Conservation (phyloP, 2,113 vertebrate genomes). For the Cyprinodon variegatus region DNA sequence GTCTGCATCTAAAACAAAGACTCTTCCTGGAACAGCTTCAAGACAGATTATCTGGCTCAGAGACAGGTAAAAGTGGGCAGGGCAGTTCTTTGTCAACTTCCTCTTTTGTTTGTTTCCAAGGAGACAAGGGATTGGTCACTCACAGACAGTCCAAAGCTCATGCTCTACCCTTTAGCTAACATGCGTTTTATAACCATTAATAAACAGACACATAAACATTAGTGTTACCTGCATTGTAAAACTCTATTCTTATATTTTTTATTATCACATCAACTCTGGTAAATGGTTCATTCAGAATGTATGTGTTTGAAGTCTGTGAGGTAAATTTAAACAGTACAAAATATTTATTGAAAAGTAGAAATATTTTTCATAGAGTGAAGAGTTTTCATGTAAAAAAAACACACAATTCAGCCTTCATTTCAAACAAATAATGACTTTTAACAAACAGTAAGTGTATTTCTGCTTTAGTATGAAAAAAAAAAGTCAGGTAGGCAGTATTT, state of each 20-base stretch:
- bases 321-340: conserved; percentile 27
- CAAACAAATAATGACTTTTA: neutral
- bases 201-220: neutral
- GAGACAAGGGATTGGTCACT: conserved; percentile 48
- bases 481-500: conserved; percentile 4
- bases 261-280: neutral
- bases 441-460: neutral
- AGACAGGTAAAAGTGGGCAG: conserved; percentile 70
- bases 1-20: conserved; percentile 19
- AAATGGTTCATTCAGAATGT: neutral
- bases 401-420: conserved; percentile 3
- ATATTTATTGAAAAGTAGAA: conserved; percentile 39
- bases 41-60: conserved; percentile 31
- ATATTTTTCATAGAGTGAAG: conserved; percentile 4
- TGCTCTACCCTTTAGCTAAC: conserved; percentile 2
- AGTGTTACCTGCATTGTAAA: neutral
- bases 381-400: conserved; percentile 2
- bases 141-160: conserved; percentile 53
- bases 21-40: conserved; percentile 27
- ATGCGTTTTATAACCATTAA: conserved; percentile 8
- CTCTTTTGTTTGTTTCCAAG: conserved; percentile 59
- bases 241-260: neutral
- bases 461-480: conserved; percentile 5
- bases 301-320: neutral
- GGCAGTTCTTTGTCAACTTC: conserved; percentile 64